These are phyloP conservation scores for Epinotia demarniana DNA, from an alignment of 2,888 invertebrate species.

Conservation along the genomic window DNA sequence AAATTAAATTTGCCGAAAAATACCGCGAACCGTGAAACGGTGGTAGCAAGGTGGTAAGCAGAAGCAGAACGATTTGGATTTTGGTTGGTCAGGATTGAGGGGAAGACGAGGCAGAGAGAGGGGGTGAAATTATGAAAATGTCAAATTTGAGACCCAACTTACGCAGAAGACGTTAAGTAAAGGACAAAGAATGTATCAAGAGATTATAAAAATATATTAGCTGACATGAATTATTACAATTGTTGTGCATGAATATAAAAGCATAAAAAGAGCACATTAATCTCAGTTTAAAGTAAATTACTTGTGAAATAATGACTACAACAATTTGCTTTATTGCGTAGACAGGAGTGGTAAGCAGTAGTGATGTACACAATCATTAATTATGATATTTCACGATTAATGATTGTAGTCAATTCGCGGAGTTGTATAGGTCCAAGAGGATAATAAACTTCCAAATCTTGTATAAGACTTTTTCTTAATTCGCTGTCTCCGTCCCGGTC, in stretches of 20 bases:
- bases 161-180: conserved; percentile 9
- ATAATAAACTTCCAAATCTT: too few species aligned
- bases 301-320: background rate
- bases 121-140: background rate
- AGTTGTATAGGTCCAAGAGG: too few species aligned
- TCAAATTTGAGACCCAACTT: conserved; percentile 22
- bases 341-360: background rate
- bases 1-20: conserved; percentile 1
- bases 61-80: too few species aligned
- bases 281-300: background rate
- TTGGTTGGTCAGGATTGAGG: too few species aligned
- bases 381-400: background rate
- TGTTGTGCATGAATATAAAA: too few species aligned
- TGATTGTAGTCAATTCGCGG: background rate
- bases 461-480: too few species aligned
- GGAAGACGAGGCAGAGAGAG: background rate
- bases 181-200: background rate
- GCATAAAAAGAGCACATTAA: too few species aligned
- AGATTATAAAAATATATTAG: background rate
- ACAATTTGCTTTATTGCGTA: background rate
- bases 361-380: background rate
- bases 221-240: background rate
- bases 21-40: conserved; percentile 16
- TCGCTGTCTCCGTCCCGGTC: too few species aligned
- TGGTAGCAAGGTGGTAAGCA: too few species aligned